Evolutionary conservation across 2,888 invertebrate genomes (phyloP).

Genomic region (Chouioia cunea): DNA sequence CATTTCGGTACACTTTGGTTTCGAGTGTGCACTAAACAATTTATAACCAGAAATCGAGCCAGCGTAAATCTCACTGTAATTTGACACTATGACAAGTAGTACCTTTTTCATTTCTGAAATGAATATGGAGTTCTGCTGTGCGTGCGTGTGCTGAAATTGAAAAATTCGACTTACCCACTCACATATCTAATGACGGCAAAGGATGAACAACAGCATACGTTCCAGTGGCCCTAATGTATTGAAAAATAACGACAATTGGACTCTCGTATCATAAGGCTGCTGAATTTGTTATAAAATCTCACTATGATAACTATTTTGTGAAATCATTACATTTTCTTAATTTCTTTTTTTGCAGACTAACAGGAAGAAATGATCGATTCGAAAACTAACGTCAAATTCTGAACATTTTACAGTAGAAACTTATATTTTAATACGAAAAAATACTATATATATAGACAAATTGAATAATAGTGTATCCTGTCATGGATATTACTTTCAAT

Average conservation of each 20-base stretch:
- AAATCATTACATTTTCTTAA: constrained; percentile 12
- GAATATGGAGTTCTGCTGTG: no score
- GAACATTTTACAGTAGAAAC: constrained; percentile 73
- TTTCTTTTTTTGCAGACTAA: constrained; percentile 58
- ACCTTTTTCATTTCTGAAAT: no score
- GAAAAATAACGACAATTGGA: constrained; percentile 73
- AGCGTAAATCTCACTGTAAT: no score
- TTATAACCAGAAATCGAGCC: no score
- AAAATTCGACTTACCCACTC: constrained; percentile 74
- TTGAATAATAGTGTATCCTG: constrained; percentile 77
- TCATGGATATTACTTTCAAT: constrained; percentile 80
- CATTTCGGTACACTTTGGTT: no score
- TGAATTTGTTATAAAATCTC: neutral
- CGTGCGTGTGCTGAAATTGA: no score
- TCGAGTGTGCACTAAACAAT: no score
- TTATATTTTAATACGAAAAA: constrained; percentile 78
- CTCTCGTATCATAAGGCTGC: constrained; percentile 51
- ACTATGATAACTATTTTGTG: neutral
- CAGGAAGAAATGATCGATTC: constrained; percentile 76
- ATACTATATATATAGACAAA: constrained; percentile 75
- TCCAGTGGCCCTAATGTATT: constrained; percentile 74
- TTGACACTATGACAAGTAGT: no score
- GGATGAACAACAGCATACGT: constrained; percentile 76
- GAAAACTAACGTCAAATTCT: constrained; percentile 69
- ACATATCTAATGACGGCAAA: constrained; percentile 78